Percentiles rank a stretch among this genome's conserved stretches.
Evolutionary conservation across 1,140 invertebrate genomes (phyloP).

Genomic region (Lanistes nyassanus): DNA sequence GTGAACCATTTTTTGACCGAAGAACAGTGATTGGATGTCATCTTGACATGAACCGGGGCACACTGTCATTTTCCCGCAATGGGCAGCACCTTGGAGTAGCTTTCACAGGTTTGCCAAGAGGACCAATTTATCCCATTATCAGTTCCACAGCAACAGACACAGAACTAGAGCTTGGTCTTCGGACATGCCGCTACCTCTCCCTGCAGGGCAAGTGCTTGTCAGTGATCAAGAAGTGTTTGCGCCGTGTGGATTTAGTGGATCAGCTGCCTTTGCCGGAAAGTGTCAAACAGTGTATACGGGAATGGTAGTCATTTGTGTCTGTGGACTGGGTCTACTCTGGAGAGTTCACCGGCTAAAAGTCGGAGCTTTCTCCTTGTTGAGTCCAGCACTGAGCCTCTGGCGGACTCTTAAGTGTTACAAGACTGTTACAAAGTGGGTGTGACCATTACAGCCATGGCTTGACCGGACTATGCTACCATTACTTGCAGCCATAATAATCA

Average conservation of each 20-base stretch:
- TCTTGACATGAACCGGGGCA: constrained; percentile 50
- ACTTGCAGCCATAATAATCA: no score
- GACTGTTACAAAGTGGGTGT: no score
- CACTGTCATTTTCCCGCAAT: constrained; percentile 49
- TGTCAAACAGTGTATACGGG: constrained; percentile 40
- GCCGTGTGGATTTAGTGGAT: constrained; percentile 35
- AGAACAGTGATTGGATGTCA: constrained; percentile 48
- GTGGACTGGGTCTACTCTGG: constrained; percentile 3
- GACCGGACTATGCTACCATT: no score
- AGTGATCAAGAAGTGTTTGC: constrained; percentile 40
- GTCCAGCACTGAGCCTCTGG: no score
- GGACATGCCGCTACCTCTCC: constrained; percentile 41
- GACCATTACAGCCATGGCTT: no score
- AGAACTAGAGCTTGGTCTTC: constrained; percentile 46
- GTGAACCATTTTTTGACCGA: constrained; percentile 53
- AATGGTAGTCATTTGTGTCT: constrained; percentile 18
- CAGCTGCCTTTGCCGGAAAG: constrained; percentile 47
- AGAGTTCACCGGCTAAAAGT: no score
- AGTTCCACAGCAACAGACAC: constrained; percentile 51
- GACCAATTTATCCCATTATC: constrained; percentile 49
- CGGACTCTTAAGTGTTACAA: no score
- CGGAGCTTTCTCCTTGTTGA: no score
- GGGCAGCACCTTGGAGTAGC: constrained; percentile 47
- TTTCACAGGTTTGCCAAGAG: constrained; percentile 43
- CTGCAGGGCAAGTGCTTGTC: constrained; percentile 51